Percentiles rank a stretch among this genome's conserved stretches.
These are phyloP conservation scores for Stomorhina lunata DNA, from an alignment of 2,888 invertebrate genomes.

Conservation along the genomic window DNA sequence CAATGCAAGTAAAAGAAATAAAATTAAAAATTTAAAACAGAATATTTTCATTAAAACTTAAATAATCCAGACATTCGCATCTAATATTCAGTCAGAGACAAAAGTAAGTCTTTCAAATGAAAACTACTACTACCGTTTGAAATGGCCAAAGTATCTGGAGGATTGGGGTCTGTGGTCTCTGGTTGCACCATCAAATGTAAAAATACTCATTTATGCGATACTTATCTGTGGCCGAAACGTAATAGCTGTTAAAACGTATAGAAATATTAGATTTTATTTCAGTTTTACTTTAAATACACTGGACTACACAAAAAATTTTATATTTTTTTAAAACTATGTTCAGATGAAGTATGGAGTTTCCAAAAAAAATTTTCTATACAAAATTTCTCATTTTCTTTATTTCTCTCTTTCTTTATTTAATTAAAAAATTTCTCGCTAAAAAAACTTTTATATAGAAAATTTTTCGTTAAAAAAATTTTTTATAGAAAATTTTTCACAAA, in stretches of 20 bases:
- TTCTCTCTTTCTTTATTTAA: too few relatives aligned
- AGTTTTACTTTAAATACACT: slow-evolving; percentile 21
- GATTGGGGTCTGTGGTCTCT: slow-evolving; percentile 33
- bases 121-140: slow-evolving; percentile 28
- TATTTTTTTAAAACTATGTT: too few relatives aligned
- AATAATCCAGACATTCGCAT: slow-evolving; percentile 28
- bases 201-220: slow-evolving; percentile 14
- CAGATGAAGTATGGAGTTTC: too few relatives aligned
- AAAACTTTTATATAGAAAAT: too few relatives aligned
- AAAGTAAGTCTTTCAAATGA: neutral
- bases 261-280: slow-evolving; percentile 38
- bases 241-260: neutral
- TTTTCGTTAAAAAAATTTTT: too few relatives aligned
- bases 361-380: too few relatives aligned
- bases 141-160: too few relatives aligned
- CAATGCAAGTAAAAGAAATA: neutral
- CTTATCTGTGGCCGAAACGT: neutral
- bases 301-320: too few relatives aligned
- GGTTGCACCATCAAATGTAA: neutral
- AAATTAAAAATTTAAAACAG: slow-evolving; percentile 14
- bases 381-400: too few relatives aligned
- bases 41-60: slow-evolving; percentile 45
- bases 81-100: neutral
- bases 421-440: too few relatives aligned
- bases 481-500: too few relatives aligned